Evolutionary conservation across 2,113 vertebrate genomes (phyloP).

Genomic region (Notarius lentiginosus): DNA sequence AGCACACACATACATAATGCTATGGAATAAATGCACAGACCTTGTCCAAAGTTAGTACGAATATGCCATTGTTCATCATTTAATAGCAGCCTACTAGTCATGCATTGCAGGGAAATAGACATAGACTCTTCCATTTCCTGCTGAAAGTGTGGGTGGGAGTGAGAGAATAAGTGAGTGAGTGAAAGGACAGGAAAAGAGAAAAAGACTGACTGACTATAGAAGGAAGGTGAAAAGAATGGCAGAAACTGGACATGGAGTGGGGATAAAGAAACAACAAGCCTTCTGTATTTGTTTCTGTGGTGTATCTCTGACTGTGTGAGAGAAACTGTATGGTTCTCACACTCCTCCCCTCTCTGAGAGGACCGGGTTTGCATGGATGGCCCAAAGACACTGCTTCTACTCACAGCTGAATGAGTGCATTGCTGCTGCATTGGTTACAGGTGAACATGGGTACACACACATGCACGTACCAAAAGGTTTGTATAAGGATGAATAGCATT

Average conservation of each 20-base stretch:
- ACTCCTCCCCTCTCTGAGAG: slow-evolving; percentile 14
- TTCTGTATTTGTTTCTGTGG: slow-evolving; percentile 33
- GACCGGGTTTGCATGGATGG: slow-evolving; percentile 68
- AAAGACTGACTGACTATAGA: background rate
- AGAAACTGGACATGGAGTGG: slow-evolving; percentile 24
- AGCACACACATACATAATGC: slow-evolving; percentile 48
- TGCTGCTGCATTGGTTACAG: slow-evolving; percentile 63
- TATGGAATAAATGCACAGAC: slow-evolving; percentile 53
- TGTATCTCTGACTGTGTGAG: slow-evolving; percentile 27
- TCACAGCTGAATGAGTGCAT: slow-evolving; percentile 74
- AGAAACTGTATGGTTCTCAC: slow-evolving; percentile 18
- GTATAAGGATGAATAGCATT: background rate
- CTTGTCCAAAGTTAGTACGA: slow-evolving; percentile 58
- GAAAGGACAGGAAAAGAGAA: background rate
- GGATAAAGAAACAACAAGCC: slow-evolving; percentile 33
- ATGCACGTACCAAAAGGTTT: too few species aligned
- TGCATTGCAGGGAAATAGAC: slow-evolving; percentile 44
- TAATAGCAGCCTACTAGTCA: slow-evolving; percentile 40
- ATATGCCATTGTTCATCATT: slow-evolving; percentile 62
- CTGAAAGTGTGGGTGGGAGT: background rate
- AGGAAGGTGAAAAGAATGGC: slow-evolving; percentile 17
- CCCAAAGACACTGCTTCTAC: slow-evolving; percentile 69
- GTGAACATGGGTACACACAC: slow-evolving; percentile 19
- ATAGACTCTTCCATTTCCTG: too few species aligned
- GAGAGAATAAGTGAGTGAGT: background rate